phyloP scores from a whole-genome alignment of 2,113 vertebrate species.

The Alaudala cheleensis region DNA sequence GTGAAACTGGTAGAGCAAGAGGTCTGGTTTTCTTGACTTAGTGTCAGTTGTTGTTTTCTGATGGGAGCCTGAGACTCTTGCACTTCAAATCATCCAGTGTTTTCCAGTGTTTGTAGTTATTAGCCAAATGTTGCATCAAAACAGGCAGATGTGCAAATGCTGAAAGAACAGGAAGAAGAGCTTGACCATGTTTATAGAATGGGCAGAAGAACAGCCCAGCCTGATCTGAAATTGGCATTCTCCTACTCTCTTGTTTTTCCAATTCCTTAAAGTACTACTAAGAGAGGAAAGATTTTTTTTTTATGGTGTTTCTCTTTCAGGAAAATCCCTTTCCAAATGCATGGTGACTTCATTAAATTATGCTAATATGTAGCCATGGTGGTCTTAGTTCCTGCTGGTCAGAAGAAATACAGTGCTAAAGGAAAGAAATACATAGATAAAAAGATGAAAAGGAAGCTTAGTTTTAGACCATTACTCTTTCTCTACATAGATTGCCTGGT shows the following conservation, averaged over 20 bases:
- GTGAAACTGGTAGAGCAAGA: slow-evolving; percentile 64
- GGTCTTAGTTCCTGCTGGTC: neutral
- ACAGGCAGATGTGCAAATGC: slow-evolving; percentile 92
- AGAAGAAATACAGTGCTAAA: neutral
- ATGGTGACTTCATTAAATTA: neutral
- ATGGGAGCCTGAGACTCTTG: slow-evolving; percentile 86
- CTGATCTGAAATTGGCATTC: neutral
- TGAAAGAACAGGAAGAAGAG: slow-evolving; percentile 53
- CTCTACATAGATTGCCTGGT: neutral
- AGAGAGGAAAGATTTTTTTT: neutral
- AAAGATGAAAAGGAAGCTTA: neutral
- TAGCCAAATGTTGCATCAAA: slow-evolving; percentile 90
- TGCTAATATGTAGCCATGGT: neutral
- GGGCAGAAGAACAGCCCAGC: neutral
- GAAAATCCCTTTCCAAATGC: neutral
- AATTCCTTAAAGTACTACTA: neutral
- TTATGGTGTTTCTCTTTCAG: neutral
- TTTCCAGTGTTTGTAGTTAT: slow-evolving; percentile 98
- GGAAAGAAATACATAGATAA: neutral
- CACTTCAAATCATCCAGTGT: slow-evolving; percentile 91
- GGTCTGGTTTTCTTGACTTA: slow-evolving; percentile 21
- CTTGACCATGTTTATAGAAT: neutral
- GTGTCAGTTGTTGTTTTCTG: slow-evolving; percentile 74
- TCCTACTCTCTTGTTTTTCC: neutral
- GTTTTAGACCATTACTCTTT: neutral